Conservation (phyloP, 2,113 vertebrate species). For the Podiceps cristatus region DNA sequence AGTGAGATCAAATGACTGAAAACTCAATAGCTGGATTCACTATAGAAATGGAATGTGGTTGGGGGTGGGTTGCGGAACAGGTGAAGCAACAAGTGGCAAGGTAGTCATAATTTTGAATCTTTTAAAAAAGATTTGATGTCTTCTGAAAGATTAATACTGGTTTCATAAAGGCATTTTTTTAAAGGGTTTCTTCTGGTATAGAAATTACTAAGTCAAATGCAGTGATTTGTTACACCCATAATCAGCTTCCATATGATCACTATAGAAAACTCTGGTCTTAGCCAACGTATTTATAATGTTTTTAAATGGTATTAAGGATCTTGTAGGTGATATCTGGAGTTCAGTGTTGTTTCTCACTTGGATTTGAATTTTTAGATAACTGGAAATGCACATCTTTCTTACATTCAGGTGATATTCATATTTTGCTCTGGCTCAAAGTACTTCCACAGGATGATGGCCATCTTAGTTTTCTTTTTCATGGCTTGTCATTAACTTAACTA, state of each 20-base stretch:
- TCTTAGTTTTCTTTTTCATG: neutral
- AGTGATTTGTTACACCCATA: neutral
- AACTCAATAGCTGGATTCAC: neutral
- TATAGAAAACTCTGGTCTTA: neutral
- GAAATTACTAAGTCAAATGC: neutral
- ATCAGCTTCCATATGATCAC: neutral
- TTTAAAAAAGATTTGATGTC: neutral
- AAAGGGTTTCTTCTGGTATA: neutral
- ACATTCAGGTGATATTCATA: neutral
- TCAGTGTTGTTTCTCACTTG: neutral
- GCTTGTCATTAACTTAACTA: neutral
- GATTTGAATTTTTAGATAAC: neutral
- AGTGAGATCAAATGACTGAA: neutral
- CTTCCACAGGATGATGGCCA: neutral
- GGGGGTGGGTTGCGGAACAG: neutral
- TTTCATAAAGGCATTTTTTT: conserved; percentile 1
- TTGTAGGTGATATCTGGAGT: neutral
- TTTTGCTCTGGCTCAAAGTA: neutral
- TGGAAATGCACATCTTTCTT: neutral
- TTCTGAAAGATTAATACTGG: neutral
- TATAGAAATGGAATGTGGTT: neutral
- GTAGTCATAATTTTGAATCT: neutral
- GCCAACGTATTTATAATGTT: neutral
- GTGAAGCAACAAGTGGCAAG: neutral
- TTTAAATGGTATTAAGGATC: neutral